Conservation (phyloP, 2,888 invertebrate species). For the Rutpela maculata region DNA sequence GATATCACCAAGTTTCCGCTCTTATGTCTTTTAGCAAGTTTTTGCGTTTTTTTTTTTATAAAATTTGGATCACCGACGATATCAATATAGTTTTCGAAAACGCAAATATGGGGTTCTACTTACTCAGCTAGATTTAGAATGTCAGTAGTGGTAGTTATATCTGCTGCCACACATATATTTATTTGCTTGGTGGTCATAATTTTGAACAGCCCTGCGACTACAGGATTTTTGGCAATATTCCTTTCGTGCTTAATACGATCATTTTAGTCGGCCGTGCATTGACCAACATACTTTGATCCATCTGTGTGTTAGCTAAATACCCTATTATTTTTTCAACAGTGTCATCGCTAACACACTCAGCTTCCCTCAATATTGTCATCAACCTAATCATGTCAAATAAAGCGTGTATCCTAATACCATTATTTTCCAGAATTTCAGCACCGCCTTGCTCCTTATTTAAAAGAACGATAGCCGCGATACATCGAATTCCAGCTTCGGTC, state of each 20-base stretch:
- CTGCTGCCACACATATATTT: slow-evolving; percentile 95
- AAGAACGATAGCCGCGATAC: slow-evolving; percentile 87
- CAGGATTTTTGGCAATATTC: too few species aligned
- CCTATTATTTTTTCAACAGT: slow-evolving; percentile 76
- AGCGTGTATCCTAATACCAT: slow-evolving; percentile 83
- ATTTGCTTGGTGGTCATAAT: too few species aligned
- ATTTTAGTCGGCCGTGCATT: too few species aligned
- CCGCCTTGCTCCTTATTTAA: slow-evolving; percentile 97
- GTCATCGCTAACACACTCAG: slow-evolving; percentile 78
- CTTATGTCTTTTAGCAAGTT: slow-evolving; percentile 85
- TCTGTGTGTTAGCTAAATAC: slow-evolving; percentile 80
- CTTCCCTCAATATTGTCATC: slow-evolving; percentile 78
- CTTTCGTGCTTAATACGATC: too few species aligned
- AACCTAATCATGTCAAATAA: slow-evolving; percentile 82
- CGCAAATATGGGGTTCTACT: slow-evolving; percentile 90
- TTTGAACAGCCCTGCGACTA: too few species aligned
- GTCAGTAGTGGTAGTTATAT: slow-evolving; percentile 81
- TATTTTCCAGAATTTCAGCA: slow-evolving; percentile 79
- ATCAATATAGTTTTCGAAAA: slow-evolving; percentile 94
- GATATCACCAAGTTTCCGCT: slow-evolving; percentile 97
- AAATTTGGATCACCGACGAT: slow-evolving; percentile 91
- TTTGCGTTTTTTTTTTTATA: too few species aligned
- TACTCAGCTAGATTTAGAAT: slow-evolving; percentile 84
- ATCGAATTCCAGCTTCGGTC: slow-evolving; percentile 77
- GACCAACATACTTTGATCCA: slow-evolving; percentile 56